Conservation (phyloP, 2,888 invertebrate genomes). For the Hedya salicella region DNA sequence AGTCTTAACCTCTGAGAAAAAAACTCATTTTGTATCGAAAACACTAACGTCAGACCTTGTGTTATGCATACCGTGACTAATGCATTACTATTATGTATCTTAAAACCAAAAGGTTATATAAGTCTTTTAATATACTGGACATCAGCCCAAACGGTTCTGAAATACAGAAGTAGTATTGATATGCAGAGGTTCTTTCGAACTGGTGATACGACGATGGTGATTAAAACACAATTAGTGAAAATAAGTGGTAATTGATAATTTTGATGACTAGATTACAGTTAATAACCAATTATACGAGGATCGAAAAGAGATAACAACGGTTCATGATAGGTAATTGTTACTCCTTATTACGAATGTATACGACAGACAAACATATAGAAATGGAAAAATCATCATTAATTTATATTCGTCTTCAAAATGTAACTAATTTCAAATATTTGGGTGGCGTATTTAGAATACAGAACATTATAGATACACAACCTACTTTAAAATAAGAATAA, state of each 20-base stretch:
- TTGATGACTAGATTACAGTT: background rate
- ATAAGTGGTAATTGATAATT: background rate
- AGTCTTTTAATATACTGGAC: no score
- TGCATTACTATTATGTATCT: background rate
- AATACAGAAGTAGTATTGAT: background rate
- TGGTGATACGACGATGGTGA: slow-evolving; percentile 6
- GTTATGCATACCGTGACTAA: background rate
- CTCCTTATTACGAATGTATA: no score
- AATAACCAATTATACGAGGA: no score
- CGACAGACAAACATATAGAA: no score
- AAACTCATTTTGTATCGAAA: background rate
- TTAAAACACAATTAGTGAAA: slow-evolving; percentile 3
- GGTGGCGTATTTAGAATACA: no score
- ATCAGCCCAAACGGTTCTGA: background rate
- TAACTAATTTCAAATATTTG: no score
- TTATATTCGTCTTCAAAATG: no score
- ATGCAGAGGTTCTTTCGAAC: background rate
- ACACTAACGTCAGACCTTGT: background rate
- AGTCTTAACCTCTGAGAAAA: background rate
- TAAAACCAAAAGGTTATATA: background rate
- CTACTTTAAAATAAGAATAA: no score
- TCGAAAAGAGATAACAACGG: no score
- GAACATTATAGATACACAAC: no score
- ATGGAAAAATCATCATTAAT: no score
- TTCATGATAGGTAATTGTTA: no score